Percentiles rank a stretch among this genome's conserved stretches.
These are phyloP conservation scores for Paradisaea rubra DNA, from an alignment of 2,113 vertebrate genomes.

Conservation along the genomic window DNA sequence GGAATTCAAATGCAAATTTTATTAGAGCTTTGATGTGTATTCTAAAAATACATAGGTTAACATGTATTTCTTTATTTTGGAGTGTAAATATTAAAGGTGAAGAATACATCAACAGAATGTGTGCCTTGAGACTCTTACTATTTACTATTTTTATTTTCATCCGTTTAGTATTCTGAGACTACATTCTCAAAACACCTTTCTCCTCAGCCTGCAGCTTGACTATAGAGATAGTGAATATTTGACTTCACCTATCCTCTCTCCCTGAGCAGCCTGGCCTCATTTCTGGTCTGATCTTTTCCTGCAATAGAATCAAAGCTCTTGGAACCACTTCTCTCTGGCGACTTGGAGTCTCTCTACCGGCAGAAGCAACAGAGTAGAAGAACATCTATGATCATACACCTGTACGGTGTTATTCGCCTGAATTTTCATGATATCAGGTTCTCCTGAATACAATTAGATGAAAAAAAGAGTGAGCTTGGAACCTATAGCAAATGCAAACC, in stretches of 20 bases:
- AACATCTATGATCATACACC: not conserved
- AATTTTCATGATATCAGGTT: not conserved
- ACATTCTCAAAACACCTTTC: not conserved
- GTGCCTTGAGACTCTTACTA: not conserved
- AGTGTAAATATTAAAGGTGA: not conserved
- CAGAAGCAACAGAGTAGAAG: not conserved
- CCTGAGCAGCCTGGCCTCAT: conserved; percentile 16
- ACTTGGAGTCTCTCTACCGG: not conserved
- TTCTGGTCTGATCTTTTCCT: conserved; percentile 7
- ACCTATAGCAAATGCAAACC: not conserved
- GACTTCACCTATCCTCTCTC: not conserved
- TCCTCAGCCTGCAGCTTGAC: not conserved
- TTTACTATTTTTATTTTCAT: not conserved
- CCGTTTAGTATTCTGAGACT: not conserved
- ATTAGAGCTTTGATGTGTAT: not conserved
- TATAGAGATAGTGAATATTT: not conserved
- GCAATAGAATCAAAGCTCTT: not conserved
- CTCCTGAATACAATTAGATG: not conserved
- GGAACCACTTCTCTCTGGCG: not conserved
- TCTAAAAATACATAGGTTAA: not conserved
- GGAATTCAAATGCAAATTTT: not conserved
- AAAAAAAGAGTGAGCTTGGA: not conserved
- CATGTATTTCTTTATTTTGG: not conserved
- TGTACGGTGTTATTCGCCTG: not conserved
- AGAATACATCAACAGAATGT: not conserved